These are phyloP conservation scores for Tetrao urogallus DNA, from an alignment of 2,113 vertebrate species.

Conservation along the genomic window DNA sequence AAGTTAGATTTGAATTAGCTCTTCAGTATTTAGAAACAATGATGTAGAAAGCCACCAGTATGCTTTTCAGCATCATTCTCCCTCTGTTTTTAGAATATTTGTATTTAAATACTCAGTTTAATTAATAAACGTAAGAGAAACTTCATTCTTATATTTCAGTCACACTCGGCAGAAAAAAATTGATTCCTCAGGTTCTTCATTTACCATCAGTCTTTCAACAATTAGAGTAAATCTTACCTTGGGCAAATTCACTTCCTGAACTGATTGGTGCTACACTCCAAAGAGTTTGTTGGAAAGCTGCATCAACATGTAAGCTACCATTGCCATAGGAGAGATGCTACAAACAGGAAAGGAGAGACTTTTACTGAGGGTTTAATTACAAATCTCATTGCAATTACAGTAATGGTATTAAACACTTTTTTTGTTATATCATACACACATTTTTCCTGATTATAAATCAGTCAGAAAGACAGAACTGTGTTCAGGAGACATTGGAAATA, in stretches of 20 bases:
- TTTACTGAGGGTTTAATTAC: background rate
- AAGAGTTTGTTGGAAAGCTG: conserved; percentile 96
- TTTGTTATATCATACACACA: background rate
- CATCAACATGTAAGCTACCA: conserved; percentile 90
- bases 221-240: conserved; percentile 81
- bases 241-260: conserved; percentile 94
- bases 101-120: background rate
- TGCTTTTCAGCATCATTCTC: background rate
- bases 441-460: background rate
- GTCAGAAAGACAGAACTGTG: background rate
- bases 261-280: conserved; percentile 98
- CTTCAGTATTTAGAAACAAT: background rate
- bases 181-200: background rate
- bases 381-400: background rate
- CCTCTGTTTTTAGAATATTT: background rate
- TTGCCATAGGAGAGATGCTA: conserved; percentile 94
- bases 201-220: background rate
- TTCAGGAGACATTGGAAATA: background rate
- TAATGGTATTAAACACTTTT: background rate
- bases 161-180: background rate
- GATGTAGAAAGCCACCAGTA: background rate
- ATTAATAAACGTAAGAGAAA: background rate
- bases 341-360: background rate
- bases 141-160: background rate
- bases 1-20: background rate